Conservation (phyloP, 2,113 vertebrate species). For the Tenrec ecaudatus region DNA sequence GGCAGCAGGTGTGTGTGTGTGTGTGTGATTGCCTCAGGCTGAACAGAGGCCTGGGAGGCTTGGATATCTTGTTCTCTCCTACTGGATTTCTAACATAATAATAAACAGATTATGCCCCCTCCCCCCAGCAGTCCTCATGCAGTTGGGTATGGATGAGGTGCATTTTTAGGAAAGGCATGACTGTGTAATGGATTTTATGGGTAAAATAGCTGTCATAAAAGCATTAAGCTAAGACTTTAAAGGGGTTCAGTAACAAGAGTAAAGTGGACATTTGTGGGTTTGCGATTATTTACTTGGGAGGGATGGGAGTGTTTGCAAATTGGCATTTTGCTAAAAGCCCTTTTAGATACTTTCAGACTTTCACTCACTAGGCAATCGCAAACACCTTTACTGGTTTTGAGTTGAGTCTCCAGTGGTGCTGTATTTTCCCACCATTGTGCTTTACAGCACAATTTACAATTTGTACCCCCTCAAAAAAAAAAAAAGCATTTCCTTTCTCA, state of each 20-base stretch:
- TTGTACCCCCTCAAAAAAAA: conserved; percentile 58
- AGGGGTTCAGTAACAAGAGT: conserved; percentile 68
- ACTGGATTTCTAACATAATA: conserved; percentile 85
- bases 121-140: conserved; percentile 81
- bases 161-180: conserved; percentile 83
- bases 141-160: conserved; percentile 77
- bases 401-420: conserved; percentile 71
- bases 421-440: conserved; percentile 90
- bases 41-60: not conserved
- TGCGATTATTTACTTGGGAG: conserved; percentile 73
- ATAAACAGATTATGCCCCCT: conserved; percentile 83
- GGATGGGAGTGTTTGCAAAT: conserved; percentile 75
- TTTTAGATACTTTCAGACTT: conserved; percentile 65
- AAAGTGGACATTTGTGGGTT: conserved; percentile 76
- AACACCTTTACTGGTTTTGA: conserved; percentile 78
- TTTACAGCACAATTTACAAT: conserved; percentile 91
- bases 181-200: conserved; percentile 83
- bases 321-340: conserved; percentile 76
- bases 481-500: conserved; percentile 87
- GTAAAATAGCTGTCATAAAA: conserved; percentile 81
- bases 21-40: conserved; percentile 1
- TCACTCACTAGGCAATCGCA: conserved; percentile 65
- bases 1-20: conserved; percentile 47
- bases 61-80: conserved; percentile 71
- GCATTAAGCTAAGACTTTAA: conserved; percentile 80